Conservation (phyloP, 2,113 vertebrate species). For the Pangasianodon hypophthalmus region DNA sequence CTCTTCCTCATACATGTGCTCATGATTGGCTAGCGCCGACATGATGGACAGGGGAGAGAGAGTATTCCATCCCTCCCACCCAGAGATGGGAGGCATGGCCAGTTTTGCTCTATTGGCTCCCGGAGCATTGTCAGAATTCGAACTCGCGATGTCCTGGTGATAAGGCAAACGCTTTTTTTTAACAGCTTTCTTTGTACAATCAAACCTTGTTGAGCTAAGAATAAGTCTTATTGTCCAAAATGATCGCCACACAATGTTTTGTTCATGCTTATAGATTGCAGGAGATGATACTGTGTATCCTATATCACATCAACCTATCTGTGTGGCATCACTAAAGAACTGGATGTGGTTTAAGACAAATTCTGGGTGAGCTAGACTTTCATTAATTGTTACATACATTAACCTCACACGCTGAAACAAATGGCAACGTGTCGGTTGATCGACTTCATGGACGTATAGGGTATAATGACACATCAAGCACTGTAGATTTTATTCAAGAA, state of each 20-base stretch:
- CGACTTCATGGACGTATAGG: background rate
- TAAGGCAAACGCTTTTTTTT: background rate
- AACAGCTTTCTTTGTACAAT: background rate
- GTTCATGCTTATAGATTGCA: background rate
- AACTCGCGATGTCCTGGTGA: background rate
- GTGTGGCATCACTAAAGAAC: background rate
- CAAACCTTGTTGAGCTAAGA: background rate
- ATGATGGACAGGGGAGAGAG: background rate
- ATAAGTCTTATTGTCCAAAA: background rate
- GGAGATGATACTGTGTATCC: too few relatives aligned
- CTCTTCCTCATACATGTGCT: background rate
- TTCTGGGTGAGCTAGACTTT: background rate
- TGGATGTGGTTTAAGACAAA: background rate
- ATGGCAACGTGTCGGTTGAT: background rate
- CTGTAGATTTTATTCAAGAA: background rate
- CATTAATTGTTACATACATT: background rate
- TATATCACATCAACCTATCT: background rate
- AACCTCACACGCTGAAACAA: background rate
- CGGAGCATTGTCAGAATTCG: background rate
- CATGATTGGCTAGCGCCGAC: background rate
- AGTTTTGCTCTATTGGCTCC: background rate
- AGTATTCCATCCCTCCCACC: background rate
- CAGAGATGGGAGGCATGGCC: background rate
- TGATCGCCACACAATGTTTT: background rate
- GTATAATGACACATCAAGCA: background rate